These are phyloP conservation scores for Myotis myotis DNA, from an alignment of 2,797 vertebrate genomes.

Conservation along the genomic window DNA sequence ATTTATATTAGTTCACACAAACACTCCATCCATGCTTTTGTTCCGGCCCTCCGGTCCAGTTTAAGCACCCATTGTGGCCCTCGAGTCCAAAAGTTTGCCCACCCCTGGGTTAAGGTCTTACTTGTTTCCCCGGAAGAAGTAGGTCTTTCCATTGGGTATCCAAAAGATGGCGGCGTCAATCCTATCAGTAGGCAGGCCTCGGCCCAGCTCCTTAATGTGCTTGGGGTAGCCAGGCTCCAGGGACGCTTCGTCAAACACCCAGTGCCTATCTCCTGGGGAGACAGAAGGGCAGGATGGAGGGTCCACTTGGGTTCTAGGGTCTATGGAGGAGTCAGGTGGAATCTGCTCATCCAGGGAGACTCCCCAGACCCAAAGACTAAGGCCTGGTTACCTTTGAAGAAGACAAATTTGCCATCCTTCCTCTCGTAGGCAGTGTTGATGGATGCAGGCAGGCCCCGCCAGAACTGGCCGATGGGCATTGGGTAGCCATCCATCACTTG, in stretches of 20 bases:
- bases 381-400: slow-evolving; percentile 91
- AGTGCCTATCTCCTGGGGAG: slow-evolving; percentile 90
- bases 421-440: slow-evolving; percentile 94
- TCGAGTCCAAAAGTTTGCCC: too few relatives aligned
- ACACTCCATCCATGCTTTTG: too few relatives aligned
- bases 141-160: slow-evolving; percentile 93
- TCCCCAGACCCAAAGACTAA: not conserved
- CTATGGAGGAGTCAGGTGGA: not conserved
- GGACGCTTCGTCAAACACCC: slow-evolving; percentile 92
- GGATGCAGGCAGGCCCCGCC: slow-evolving; percentile 91
- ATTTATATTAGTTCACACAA: too few relatives aligned
- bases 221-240: slow-evolving; percentile 92
- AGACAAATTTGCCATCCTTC: slow-evolving; percentile 93
- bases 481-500: slow-evolving; percentile 92
- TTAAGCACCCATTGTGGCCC: too few relatives aligned
- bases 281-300: not conserved
- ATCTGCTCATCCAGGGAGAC: not conserved
- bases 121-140: slow-evolving; percentile 93
- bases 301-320: not conserved
- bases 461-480: slow-evolving; percentile 92
- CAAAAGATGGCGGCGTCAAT: slow-evolving; percentile 93
- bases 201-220: slow-evolving; percentile 89
- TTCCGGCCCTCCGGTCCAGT: too few relatives aligned
- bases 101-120: slow-evolving; percentile 78
- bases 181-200: slow-evolving; percentile 90